phyloP scores from a whole-genome alignment of 2,888 invertebrate species.

The Oxytorus armatus region DNA sequence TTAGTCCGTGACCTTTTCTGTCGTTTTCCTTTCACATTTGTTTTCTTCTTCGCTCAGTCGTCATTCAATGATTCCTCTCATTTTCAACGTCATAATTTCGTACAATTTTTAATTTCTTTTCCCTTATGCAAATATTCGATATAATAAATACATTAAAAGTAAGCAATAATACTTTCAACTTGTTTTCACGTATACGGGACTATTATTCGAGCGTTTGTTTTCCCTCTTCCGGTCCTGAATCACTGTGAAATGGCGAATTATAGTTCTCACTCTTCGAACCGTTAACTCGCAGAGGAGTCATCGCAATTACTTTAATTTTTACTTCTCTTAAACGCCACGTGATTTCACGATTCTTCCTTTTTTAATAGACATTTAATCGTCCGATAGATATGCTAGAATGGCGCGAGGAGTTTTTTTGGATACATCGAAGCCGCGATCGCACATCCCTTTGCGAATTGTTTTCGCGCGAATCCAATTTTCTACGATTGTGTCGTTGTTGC shows the following conservation, averaged over 20 bases:
- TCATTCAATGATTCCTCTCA: neutral
- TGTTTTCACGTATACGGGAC: conserved; percentile 74
- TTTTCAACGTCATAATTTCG: conserved; percentile 22
- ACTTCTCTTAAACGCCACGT: conserved; percentile 13
- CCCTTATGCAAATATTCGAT: conserved; percentile 74
- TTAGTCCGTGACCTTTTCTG: neutral
- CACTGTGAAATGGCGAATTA: conserved; percentile 9
- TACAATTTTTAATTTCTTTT: conserved; percentile 39
- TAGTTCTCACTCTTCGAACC: conserved; percentile 15
- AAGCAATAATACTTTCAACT: conserved; percentile 83
- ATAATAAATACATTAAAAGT: conserved; percentile 78
- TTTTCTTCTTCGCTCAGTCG: neutral
- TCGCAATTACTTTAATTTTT: conserved; percentile 42
- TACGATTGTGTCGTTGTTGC: neutral
- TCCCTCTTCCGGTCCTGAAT: conserved; percentile 32
- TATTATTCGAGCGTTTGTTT: conserved; percentile 37
- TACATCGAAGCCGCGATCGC: neutral
- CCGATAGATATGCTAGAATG: neutral
- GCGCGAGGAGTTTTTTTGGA: neutral
- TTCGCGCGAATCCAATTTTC: neutral
- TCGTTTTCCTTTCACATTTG: conserved; percentile 17
- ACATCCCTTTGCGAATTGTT: neutral
- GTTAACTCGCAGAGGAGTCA: conserved; percentile 53
- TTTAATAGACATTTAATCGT: conserved; percentile 1
- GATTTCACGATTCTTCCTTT: neutral